Evolutionary conservation across 2,797 vertebrate genomes (phyloP).

Genomic region (Acanthiza pusilla): DNA sequence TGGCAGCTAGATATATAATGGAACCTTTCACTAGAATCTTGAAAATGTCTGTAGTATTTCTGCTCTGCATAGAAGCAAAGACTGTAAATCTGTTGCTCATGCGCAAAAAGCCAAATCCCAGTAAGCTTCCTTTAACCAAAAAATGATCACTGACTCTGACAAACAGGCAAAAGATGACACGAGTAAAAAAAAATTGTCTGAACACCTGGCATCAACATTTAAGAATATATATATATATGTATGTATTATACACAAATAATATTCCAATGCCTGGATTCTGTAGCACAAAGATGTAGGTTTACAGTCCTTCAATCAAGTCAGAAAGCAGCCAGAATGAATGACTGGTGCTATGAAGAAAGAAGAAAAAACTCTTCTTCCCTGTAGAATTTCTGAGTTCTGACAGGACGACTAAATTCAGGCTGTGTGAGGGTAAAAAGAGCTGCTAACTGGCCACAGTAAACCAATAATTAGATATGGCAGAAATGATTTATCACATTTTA

Average conservation of each 20-base stretch:
- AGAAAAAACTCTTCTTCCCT: neutral
- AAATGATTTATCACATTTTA: neutral
- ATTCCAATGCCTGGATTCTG: neutral
- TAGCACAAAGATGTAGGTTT: neutral
- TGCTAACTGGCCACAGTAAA: neutral
- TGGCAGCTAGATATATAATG: neutral
- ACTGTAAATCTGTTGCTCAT: neutral
- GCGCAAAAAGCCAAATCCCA: neutral
- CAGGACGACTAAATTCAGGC: neutral
- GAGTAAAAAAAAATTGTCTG: neutral
- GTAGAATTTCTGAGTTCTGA: neutral
- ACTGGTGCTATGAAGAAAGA: neutral
- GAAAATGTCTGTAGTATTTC: neutral
- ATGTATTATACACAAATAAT: neutral
- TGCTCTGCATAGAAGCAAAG: neutral
- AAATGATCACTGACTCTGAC: neutral
- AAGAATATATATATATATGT: neutral
- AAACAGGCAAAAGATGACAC: neutral
- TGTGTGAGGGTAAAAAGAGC: rapidly evolving
- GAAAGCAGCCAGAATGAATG: neutral
- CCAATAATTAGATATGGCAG: neutral
- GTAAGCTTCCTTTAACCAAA: neutral
- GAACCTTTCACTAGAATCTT: neutral
- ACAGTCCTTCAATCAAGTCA: neutral
- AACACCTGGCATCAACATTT: neutral